Conservation (phyloP, 2,113 vertebrate species). For the Drymodes brunneopygia region DNA sequence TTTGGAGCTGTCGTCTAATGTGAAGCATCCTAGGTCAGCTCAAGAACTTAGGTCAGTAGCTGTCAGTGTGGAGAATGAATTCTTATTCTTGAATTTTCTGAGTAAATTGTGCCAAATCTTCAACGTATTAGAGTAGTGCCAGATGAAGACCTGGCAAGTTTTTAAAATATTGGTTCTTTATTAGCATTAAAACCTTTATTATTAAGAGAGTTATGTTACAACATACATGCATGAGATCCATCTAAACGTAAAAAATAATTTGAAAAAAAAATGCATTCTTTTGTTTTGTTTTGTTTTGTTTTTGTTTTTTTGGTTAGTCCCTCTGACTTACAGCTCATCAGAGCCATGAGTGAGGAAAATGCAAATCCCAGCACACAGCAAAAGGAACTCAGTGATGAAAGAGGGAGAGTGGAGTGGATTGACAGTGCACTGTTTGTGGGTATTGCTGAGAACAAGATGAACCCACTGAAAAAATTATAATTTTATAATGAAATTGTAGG, state of each 20-base stretch:
- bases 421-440: background rate
- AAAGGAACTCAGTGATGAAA: background rate
- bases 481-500: background rate
- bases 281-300: background rate
- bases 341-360: background rate
- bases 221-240: background rate
- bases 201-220: background rate
- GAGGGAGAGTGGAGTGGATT: background rate
- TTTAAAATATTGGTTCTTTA: background rate
- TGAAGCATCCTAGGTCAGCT: background rate
- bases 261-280: background rate
- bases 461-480: background rate
- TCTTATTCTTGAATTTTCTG: background rate
- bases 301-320: background rate
- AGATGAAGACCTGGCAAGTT: background rate
- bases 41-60: background rate
- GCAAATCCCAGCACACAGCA: background rate
- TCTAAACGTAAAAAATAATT: background rate
- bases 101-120: slow-evolving; percentile 8
- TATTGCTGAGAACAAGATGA: background rate
- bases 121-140: background rate
- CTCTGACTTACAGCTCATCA: background rate
- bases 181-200: background rate
- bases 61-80: background rate
- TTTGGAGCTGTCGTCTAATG: background rate